Evolutionary conservation across 2,888 invertebrate genomes (phyloP), one percentile per base, ranked within the genome.

Genomic region (Prenolepis imparis): DNA sequence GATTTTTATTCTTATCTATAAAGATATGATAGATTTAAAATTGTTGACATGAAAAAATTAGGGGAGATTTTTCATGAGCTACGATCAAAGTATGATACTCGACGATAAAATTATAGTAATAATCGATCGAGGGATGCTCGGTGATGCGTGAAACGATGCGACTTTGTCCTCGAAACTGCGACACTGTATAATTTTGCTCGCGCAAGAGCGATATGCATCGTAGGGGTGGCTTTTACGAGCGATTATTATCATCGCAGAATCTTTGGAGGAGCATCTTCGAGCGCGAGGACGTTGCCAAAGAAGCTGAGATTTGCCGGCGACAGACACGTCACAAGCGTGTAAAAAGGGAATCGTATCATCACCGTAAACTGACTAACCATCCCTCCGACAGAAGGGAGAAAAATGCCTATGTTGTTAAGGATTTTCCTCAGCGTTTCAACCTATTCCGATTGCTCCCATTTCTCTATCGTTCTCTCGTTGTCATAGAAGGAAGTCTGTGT

Each of bases 291-390:
- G 90, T 90, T 90, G 89, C 84, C 88, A 90, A 93, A 94, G 92
- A 93, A 93, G 91, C 93, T 91, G 89, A 92, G 92, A 93, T 93
- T 92, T 91, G 90, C 86, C 85, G 87, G 86, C 85, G 85, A 86
- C 83, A 85, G 85, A 84, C 84, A 61, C 86, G 83, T 86, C 88
- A 67, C 81, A 86, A 80, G 88, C 89, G 88, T 18, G 48, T 93
- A 92, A 94, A 92, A 94, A 94, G 93, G 92, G 92, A 93, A 93
- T 93, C 93, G 92, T 90, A 88, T 91, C 90, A 91, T 91, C 90
- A 90, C 91, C 91, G 91, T 93, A 93, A 93, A 93, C 90, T 91
- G 86, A 91, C 90, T 88, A 88, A 88, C 75, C 67, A 61, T 85
- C 81, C 73, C 32, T 84, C 39, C 61, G 21, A 32, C 61, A 67